Percentiles rank a stretch among this genome's conserved stretches.
Conservation (phyloP, 2,797 vertebrate species). For the Picus viridis region DNA sequence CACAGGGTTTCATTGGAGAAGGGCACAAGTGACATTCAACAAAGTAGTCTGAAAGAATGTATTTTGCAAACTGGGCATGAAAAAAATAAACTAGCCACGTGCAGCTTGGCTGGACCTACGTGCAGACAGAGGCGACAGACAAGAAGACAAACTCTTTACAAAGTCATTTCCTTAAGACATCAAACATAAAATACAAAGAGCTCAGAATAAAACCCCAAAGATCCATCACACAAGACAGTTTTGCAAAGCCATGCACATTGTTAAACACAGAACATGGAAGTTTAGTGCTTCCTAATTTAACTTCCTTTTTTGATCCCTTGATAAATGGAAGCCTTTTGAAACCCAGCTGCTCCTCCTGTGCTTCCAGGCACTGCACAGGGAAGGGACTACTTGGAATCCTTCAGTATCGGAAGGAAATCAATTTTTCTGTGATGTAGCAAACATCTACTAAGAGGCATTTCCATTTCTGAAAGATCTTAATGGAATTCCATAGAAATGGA, state of each 20-base stretch:
- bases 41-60: slow-evolving; percentile 61
- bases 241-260: not conserved
- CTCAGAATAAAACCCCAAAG: not conserved
- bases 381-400: not conserved
- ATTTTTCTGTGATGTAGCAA: not conserved
- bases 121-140: slow-evolving; percentile 17
- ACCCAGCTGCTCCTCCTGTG: not conserved
- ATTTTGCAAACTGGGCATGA: slow-evolving; percentile 5
- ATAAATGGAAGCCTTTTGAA: not conserved
- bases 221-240: not conserved
- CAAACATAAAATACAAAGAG: not conserved
- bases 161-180: slow-evolving; percentile 10
- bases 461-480: not conserved
- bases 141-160: not conserved
- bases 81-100: slow-evolving; percentile 37
- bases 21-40: slow-evolving; percentile 69
- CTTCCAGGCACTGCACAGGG: not conserved
- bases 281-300: not conserved
- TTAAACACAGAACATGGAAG: not conserved
- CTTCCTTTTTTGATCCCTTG: not conserved
- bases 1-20: slow-evolving; percentile 87
- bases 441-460: not conserved
- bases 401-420: not conserved
- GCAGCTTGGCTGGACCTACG: slow-evolving; percentile 15
- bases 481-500: not conserved